Evolutionary conservation across 2,113 vertebrate species (phyloP), one percentile per base, ranked within the genome.

Genomic region (Atherinomorus stipes): DNA sequence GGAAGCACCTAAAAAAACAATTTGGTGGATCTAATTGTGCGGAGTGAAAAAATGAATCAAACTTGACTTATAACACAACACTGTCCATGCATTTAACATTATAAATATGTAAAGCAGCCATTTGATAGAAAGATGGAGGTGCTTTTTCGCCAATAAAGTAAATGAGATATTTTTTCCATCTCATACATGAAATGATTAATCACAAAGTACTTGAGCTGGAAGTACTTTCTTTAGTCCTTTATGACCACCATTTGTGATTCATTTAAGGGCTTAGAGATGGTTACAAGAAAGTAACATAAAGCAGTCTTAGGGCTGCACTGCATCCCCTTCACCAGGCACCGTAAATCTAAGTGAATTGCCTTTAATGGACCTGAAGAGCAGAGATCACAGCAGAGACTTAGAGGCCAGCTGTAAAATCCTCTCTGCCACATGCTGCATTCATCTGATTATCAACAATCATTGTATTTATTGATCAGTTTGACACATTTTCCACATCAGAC

Each of bases 291-390:
- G 59, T 74, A 64, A 73, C 67, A 64, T 73, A 42, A 62, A 68
- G 53, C 54, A 75, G 69, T 13, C 23, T 31, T 15, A 44, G 47
- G 62, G 15, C 50, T 70, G 62, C 21, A 58, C 60, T 64, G 66
- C 69, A 26, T 64, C 59, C 64, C 53, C 26, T 11, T 56, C 4
- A 57, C 74, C 74, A 80, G 64, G 40, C 37, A 8, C 76, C 58
- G 72, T 90, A 86, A 76, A 89, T 87, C 83, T 72, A 49, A 76
- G 49, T 37, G 75, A 83, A 88, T 71, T 68, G 71, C 53, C 64
- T 61, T 71, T 83, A 85, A 88, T 76, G 71, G 81, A 76, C 34
- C 68, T 28, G 65, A 66, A 59, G 70, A 72, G 67, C 79, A 82
- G 42, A 82, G 77, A 83, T 80, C 81, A 77, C 52, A 61, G 68